Evolutionary conservation across 2,797 vertebrate genomes (phyloP).

Genomic region (Pseudochromis fuscus): DNA sequence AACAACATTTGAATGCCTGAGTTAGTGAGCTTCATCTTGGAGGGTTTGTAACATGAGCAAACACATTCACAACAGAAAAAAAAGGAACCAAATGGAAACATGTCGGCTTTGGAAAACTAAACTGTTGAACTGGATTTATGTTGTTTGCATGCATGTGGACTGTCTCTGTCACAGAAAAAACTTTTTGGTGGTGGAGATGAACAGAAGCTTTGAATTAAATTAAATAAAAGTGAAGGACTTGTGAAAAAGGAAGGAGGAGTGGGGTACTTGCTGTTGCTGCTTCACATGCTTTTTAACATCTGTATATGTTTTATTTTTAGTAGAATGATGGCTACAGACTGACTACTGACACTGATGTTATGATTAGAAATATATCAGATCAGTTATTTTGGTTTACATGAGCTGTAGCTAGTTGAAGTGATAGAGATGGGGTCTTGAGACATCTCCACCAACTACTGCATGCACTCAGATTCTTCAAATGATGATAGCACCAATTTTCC

Average conservation of each 20-base stretch:
- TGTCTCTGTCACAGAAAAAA: not conserved
- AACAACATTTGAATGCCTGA: too few species aligned
- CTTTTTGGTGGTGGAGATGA: slow-evolving; percentile 10
- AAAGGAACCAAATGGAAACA: slow-evolving; percentile 1
- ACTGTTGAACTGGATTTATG: not conserved
- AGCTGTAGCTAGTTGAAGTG: not conserved
- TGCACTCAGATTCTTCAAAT: not conserved
- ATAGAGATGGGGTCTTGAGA: not conserved
- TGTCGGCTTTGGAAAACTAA: not conserved
- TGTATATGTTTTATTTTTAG: not conserved
- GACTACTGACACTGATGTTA: not conserved
- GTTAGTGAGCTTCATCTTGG: too few species aligned
- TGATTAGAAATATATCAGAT: not conserved
- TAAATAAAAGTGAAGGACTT: slow-evolving; percentile 2
- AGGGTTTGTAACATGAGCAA: not conserved
- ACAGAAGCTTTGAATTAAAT: not conserved
- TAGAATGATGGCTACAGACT: not conserved
- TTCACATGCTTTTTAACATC: slow-evolving; percentile 29
- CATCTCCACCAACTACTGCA: not conserved
- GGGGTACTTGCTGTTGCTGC: slow-evolving; percentile 61
- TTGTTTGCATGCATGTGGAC: slow-evolving; percentile 2
- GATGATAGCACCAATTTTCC: not conserved
- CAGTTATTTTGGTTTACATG: too few species aligned
- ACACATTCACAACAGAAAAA: not conserved
- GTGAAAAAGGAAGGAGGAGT: not conserved